Evolutionary conservation across 2,797 vertebrate species (phyloP).

Genomic region (Acanthopagrus latus): DNA sequence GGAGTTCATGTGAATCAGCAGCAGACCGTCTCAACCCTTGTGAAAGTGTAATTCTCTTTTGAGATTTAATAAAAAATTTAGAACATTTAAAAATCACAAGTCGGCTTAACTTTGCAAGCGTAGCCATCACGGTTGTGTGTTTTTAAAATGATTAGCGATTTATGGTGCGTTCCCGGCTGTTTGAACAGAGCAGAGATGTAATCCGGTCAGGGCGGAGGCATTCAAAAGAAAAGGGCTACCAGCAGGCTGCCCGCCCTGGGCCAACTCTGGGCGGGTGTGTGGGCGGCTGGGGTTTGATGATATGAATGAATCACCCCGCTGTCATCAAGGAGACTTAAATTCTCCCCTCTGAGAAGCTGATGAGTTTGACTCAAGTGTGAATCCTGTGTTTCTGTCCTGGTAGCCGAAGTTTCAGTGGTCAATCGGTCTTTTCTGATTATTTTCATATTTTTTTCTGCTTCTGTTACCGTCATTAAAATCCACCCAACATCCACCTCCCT

Average conservation of each 20-base stretch:
- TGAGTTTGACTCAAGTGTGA: slow-evolving; percentile 10
- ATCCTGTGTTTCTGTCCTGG: neutral
- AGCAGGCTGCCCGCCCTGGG: slow-evolving; percentile 41
- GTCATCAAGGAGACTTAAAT: slow-evolving; percentile 31
- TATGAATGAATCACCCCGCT: slow-evolving; percentile 48
- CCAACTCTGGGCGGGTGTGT: slow-evolving; percentile 31
- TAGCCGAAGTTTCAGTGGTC: neutral
- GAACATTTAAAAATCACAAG: slow-evolving; percentile 43
- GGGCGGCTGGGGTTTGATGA: slow-evolving; percentile 42
- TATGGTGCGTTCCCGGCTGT: slow-evolving; percentile 20
- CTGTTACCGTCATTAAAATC: neutral
- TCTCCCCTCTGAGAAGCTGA: slow-evolving; percentile 27
- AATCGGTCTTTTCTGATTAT: neutral
- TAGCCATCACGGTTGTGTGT: slow-evolving; percentile 14
- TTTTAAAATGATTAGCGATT: slow-evolving; percentile 44
- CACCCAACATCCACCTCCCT: neutral
- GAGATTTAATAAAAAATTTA: slow-evolving; percentile 41
- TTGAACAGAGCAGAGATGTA: slow-evolving; percentile 34
- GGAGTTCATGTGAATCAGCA: neutral
- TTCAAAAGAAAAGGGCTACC: slow-evolving; percentile 31
- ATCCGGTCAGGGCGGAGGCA: slow-evolving; percentile 33
- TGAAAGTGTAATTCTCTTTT: slow-evolving; percentile 21
- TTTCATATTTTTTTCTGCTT: neutral
- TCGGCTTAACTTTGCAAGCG: slow-evolving; percentile 19
- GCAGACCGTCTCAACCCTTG: neutral